Base-by-base conservation (phyloP, 1,140 invertebrate species). In the Drosophila arawakana region DNA sequence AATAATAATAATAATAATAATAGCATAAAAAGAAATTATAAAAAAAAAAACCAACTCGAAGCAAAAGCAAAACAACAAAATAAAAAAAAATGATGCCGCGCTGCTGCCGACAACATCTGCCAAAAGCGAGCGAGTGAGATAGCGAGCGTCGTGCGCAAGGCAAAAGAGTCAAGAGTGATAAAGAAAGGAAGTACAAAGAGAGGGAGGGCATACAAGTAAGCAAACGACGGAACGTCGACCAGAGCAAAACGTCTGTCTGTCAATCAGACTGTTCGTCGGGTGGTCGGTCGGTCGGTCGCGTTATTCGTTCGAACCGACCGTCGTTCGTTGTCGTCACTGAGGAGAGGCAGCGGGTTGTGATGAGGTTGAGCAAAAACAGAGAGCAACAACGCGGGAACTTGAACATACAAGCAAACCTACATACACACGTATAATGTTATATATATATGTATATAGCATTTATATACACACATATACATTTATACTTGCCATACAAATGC, bases 1-100 rank as follows among this genome's bases (percentile, higher is more conserved):
- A 84, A 85, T 72, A 76, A 76, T 76, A 72, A 71, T 84, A 84
- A 81, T 78, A 73, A 61, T 76, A 72, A 71, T 84, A 84, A 81
- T 78, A 73, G 60, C 74, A 80, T 77, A 74, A 76, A 73, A 79
- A 79, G 39, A 69, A 54, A 76, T 73, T 60, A 66, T 76, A 78
- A 71, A 49, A 68, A 49, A 68, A 50, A 21, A 52, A 67, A 49
- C 35, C 61, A 67, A 57, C 66, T 54, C 41, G 41, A 66, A 54
- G 67, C 68, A 66, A 68, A 59, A 68, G 62, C 63, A 82, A 75
- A 72, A 82, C 67, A 76, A 65, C 34, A 13, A 76, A 73, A 39
- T 37, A 71, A 70, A 70, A 69, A 84, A 80, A 57, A 66, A 49
- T 62, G 55, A 60, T 68, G 50, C 65, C 44, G 71, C 50, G 37